These are phyloP conservation scores for Muscidifurax raptorellus DNA, from an alignment of 1,140 invertebrate genomes.

Conservation along the genomic window DNA sequence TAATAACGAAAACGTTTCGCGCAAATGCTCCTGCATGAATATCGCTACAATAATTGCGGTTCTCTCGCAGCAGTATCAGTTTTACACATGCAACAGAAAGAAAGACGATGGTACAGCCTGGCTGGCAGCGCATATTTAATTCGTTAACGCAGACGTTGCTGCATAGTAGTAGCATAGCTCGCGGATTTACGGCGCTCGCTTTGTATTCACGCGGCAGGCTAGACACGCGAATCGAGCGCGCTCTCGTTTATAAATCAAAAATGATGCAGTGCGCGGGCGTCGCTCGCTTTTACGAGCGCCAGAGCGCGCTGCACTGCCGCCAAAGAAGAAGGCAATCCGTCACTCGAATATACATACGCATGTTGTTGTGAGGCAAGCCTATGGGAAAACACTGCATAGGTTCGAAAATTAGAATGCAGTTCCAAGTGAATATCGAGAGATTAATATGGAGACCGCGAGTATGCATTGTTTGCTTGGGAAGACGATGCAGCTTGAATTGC, in stretches of 20 bases:
- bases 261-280: neutral
- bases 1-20: neutral
- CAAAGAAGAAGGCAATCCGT: conserved; percentile 4
- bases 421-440: neutral
- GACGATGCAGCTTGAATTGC: neutral
- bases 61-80: neutral
- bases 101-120: neutral
- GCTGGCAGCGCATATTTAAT: neutral
- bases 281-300: neutral
- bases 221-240: conserved; percentile 1
- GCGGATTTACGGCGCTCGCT: neutral
- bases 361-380: neutral
- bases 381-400: neutral
- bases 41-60: neutral
- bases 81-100: neutral
- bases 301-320: too few relatives aligned
- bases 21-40: neutral
- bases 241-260: conserved; percentile 4
- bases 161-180: neutral
- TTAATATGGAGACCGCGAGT: neutral
- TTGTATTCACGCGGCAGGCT: neutral
- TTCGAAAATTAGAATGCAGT: neutral
- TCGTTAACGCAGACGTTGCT: neutral
- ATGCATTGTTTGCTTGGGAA: neutral
- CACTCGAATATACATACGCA: neutral